A percentile compares a stretch with the other conserved stretches of the same genome.
These are phyloP conservation scores for Cranoglanis bouderius DNA, from an alignment of 2,113 vertebrate genomes.

Conservation along the genomic window DNA sequence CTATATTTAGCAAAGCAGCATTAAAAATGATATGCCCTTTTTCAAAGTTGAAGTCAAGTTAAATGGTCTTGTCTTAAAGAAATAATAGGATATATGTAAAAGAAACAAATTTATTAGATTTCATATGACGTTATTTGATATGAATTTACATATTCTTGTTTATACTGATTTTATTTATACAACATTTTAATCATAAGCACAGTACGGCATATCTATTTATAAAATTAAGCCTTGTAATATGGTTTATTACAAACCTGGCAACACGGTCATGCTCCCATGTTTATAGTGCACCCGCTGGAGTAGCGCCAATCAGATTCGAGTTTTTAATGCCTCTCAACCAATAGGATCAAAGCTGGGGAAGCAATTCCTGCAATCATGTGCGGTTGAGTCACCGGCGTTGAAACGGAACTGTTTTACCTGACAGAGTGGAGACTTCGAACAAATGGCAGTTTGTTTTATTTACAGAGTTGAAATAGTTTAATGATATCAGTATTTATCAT, in stretches of 20 bases:
- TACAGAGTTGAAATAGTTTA: too few relatives aligned
- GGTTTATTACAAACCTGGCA: neutral
- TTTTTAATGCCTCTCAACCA: neutral
- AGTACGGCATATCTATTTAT: neutral
- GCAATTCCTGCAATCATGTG: neutral
- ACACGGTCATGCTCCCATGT: neutral
- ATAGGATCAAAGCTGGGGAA: neutral
- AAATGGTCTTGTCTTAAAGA: neutral
- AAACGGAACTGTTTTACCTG: neutral
- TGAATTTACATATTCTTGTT: neutral
- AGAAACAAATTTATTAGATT: neutral
- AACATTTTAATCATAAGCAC: neutral
- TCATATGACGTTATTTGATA: neutral
- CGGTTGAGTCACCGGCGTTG: conserved; percentile 6
- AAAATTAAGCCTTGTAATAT: neutral
- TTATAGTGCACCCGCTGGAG: neutral
- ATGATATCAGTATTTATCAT: neutral
- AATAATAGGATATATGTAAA: neutral
- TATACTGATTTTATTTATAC: neutral
- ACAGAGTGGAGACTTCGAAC: too few relatives aligned
- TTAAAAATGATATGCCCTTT: too few relatives aligned
- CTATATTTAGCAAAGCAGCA: neutral
- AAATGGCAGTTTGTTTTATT: neutral
- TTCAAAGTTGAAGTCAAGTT: too few relatives aligned
- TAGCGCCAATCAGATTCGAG: neutral